A percentile compares a stretch with the other conserved stretches of the same genome.
These are phyloP conservation scores for Miniopterus natalensis DNA, from an alignment of 2,113 vertebrate species.

Conservation along the genomic window DNA sequence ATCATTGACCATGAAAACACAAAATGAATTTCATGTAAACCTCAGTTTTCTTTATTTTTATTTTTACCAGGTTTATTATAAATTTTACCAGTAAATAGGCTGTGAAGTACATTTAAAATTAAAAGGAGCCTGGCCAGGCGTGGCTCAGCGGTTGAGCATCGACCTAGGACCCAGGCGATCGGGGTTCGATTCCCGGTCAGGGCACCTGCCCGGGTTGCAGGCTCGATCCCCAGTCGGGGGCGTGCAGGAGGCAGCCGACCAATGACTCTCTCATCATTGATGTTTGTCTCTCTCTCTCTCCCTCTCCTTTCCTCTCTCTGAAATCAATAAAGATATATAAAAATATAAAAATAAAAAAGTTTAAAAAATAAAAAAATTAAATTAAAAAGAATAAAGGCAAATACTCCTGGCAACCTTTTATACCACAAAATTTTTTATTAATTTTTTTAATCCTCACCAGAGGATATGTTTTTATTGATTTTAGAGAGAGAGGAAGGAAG, in stretches of 20 bases:
- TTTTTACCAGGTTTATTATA: conserved; percentile 61
- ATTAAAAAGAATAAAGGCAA: not conserved
- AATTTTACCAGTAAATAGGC: conserved; percentile 40
- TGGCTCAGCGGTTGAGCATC: too few species aligned
- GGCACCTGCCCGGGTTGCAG: too few species aligned
- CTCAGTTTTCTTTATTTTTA: conserved; percentile 67
- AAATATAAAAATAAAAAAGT: too few species aligned
- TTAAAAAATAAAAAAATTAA: not conserved
- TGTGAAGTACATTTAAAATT: not conserved
- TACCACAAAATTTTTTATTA: not conserved
- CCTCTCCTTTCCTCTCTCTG: too few species aligned
- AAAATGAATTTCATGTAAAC: conserved; percentile 85
- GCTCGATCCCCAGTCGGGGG: too few species aligned
- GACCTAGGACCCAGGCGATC: too few species aligned
- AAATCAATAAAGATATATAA: too few species aligned
- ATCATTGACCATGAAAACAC: conserved; percentile 83
- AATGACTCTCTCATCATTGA: too few species aligned
- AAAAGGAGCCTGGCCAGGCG: not conserved
- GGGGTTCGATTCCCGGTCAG: too few species aligned
- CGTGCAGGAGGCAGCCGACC: too few species aligned
- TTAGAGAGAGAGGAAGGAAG: not conserved
- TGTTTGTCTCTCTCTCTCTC: too few species aligned
- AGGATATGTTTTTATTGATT: not conserved
- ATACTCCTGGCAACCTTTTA: not conserved
- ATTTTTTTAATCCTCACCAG: not conserved